A percentile compares a stretch with the other conserved stretches of the same genome.
Evolutionary conservation across 1,140 invertebrate genomes (phyloP).

Genomic region (Muscidifurax raptorellus): DNA sequence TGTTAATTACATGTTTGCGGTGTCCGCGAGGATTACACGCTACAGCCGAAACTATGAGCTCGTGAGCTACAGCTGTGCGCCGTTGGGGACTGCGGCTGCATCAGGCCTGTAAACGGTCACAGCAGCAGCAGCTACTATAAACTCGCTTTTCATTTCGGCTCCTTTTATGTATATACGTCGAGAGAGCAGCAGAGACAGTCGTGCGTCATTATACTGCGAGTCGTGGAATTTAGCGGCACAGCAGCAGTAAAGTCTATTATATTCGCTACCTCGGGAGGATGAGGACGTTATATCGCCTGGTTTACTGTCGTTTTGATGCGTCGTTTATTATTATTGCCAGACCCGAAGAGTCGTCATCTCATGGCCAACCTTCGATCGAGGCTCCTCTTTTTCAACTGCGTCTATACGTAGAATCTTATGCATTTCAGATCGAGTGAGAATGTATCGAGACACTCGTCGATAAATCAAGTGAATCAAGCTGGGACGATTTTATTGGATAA

Average conservation of each 20-base stretch:
- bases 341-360: too few relatives aligned
- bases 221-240: not conserved
- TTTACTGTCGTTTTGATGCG: not conserved
- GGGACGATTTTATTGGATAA: too few relatives aligned
- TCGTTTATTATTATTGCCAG: not conserved
- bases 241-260: not conserved
- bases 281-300: not conserved
- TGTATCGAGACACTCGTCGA: too few relatives aligned
- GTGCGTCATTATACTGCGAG: not conserved
- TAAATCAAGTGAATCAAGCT: too few relatives aligned
- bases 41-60: slow-evolving; percentile 74
- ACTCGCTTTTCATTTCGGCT: slow-evolving; percentile 31
- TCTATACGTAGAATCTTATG: too few relatives aligned
- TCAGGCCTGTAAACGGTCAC: slow-evolving; percentile 35
- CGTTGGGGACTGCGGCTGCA: not conserved
- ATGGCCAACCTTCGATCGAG: too few relatives aligned
- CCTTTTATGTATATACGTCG: not conserved
- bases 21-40: slow-evolving; percentile 75
- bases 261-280: not conserved
- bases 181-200: not conserved
- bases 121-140: not conserved
- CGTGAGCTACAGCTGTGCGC: slow-evolving; percentile 52
- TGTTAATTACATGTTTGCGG: slow-evolving; percentile 77
- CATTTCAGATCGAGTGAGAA: too few relatives aligned
- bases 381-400: too few relatives aligned